Percentiles rank a stretch among this genome's conserved stretches.
phyloP scores from a whole-genome alignment of 2,888 invertebrate species.

The Cryptosula pallasiana region DNA sequence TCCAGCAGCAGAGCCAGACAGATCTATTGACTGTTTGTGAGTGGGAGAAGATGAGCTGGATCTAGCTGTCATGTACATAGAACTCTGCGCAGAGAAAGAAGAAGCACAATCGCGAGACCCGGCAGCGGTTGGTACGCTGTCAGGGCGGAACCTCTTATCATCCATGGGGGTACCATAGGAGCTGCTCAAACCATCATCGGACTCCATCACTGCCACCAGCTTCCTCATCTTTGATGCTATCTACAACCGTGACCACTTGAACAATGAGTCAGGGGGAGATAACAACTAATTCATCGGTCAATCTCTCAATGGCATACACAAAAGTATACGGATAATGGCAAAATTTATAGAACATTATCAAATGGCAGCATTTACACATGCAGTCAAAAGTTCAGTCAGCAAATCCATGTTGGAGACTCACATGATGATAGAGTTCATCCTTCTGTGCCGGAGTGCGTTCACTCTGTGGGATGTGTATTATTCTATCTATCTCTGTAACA shows the following conservation, averaged over 20 bases:
- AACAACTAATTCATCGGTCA: no score
- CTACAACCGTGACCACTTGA: background rate
- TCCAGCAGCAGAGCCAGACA: background rate
- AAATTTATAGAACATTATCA: background rate
- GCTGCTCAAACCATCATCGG: background rate
- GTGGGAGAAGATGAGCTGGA: background rate
- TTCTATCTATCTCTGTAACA: slow-evolving; percentile 18
- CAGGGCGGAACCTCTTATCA: background rate
- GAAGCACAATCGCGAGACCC: no score
- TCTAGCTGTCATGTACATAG: background rate
- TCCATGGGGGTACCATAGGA: background rate
- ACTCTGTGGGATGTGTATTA: background rate
- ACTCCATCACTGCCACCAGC: background rate
- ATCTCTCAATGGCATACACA: no score
- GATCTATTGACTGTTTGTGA: background rate
- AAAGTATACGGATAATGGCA: no score
- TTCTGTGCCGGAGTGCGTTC: background rate
- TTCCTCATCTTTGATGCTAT: background rate
- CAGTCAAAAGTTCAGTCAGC: background rate
- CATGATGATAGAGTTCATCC: background rate
- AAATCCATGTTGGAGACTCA: background rate
- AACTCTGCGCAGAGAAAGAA: background rate
- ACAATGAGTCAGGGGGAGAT: no score
- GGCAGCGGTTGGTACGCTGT: background rate
- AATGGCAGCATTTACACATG: background rate